Evolutionary conservation across 1,140 invertebrate genomes (phyloP).

Genomic region (Diabrotica undecimpunctata): DNA sequence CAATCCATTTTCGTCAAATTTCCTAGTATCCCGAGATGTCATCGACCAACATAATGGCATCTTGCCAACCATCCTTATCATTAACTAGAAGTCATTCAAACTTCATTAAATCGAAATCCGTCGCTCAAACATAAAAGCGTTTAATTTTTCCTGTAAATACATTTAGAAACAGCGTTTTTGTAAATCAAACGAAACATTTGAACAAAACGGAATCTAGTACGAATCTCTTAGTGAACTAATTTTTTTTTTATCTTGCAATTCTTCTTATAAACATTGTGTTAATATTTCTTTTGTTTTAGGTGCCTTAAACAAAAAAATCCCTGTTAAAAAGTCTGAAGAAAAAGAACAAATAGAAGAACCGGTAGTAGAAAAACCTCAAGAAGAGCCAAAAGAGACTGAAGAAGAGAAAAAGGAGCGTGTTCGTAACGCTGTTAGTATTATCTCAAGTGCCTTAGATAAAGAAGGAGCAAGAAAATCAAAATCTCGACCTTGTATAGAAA

Average conservation of each 20-base stretch:
- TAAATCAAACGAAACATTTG: too few relatives aligned
- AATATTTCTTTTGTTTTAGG: neutral
- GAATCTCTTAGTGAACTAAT: too few relatives aligned
- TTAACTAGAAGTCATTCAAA: too few relatives aligned
- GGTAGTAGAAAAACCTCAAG: slow-evolving; percentile 20
- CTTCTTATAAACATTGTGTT: too few relatives aligned
- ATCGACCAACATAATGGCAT: neutral
- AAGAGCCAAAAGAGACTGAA: slow-evolving; percentile 42
- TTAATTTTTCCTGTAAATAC: too few relatives aligned
- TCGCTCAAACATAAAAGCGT: too few relatives aligned
- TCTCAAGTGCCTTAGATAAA: slow-evolving; percentile 57
- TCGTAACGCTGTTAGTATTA: slow-evolving; percentile 56
- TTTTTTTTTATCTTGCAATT: too few relatives aligned
- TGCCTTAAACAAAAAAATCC: slow-evolving; percentile 34
- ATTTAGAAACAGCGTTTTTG: too few relatives aligned
- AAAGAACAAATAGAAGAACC: slow-evolving; percentile 35
- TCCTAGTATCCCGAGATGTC: too few relatives aligned
- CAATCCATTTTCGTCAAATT: too few relatives aligned
- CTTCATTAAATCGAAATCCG: too few relatives aligned
- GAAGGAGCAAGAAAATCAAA: slow-evolving; percentile 51
- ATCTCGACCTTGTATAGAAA: slow-evolving; percentile 47
- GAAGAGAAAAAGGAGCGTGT: slow-evolving; percentile 52
- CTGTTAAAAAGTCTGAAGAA: slow-evolving; percentile 40
- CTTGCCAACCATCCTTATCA: neutral
- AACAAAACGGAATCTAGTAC: too few relatives aligned